Percentiles rank a stretch among this genome's conserved stretches.
phyloP scores from a whole-genome alignment of 2,797 vertebrate species.

The Chelidonichthys spinosus region DNA sequence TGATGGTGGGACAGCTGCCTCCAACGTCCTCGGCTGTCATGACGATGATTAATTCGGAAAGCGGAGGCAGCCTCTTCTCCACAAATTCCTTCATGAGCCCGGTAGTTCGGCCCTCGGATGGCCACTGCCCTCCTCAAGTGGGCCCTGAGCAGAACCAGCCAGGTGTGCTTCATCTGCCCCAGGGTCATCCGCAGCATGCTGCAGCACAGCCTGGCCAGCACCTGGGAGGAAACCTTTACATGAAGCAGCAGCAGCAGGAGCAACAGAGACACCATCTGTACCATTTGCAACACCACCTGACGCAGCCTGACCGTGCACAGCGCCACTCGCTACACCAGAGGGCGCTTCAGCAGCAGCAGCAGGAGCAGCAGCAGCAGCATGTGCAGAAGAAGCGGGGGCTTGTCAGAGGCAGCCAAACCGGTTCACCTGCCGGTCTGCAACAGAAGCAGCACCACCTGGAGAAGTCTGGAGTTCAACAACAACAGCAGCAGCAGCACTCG shows the following conservation, averaged over 20 bases:
- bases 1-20: slow-evolving; percentile 89
- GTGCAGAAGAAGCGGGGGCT: slow-evolving; percentile 94
- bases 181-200: slow-evolving; percentile 87
- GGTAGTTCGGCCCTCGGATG: slow-evolving; percentile 86
- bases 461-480: slow-evolving; percentile 87
- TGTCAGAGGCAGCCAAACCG: slow-evolving; percentile 87
- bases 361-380: slow-evolving; percentile 87
- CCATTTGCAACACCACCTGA: slow-evolving; percentile 92
- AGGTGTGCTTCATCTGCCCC: slow-evolving; percentile 87
- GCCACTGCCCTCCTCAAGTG: slow-evolving; percentile 89
- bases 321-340: slow-evolving; percentile 92
- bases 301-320: slow-evolving; percentile 90
- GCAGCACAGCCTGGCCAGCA: slow-evolving; percentile 87
- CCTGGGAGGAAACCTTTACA: slow-evolving; percentile 90
- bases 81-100: slow-evolving; percentile 89
- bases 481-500: slow-evolving; percentile 87
- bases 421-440: slow-evolving; percentile 89
- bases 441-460: slow-evolving; percentile 94
- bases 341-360: slow-evolving; percentile 92
- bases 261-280: slow-evolving; percentile 94
- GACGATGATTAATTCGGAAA: slow-evolving; percentile 86
- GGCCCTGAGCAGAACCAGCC: slow-evolving; percentile 88
- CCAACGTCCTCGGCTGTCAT: slow-evolving; percentile 86
- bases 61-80: slow-evolving; percentile 88
- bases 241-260: slow-evolving; percentile 89